Base-by-base conservation (phyloP, 2,113 vertebrate species). In the Lepisosteus osseus region DNA sequence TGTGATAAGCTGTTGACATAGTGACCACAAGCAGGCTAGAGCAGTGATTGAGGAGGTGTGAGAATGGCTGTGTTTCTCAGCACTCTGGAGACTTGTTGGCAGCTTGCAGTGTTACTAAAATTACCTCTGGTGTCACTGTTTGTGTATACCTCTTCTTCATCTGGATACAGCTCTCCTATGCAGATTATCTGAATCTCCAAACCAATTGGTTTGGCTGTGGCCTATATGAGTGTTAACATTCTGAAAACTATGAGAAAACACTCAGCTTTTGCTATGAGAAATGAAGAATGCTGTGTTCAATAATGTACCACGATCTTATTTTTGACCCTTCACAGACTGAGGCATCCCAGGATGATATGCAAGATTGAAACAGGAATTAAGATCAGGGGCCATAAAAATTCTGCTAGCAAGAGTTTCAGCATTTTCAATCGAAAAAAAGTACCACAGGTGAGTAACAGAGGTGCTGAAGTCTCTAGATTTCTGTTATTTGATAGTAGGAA, bases 201-300 rank as follows among this genome's bases (percentile, higher is more conserved):
- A 72, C 77, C 61, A 63, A 62, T 69, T 83, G 77, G 55, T 72
- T 88, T 81, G 85, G 83, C 80, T 75, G 72, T 65, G 74, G 72
- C 77, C 74, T 83, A 78, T 77, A 80, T 55, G 11, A 42, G 77
- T 71, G 45, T 85, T 79, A 65, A 66, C 82, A 85, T 82, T 74
- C 76, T 86, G 80, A 83, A 78, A 78, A 70, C 77, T 77, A 71
- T 78, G 65, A 82, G 66, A 78, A 82, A 81, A 70, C 79, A 74
- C 69, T 70, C 78, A 44, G 7, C 47, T 77, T 62, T 69, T 72
- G 69, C 57, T 68, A 75, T 73, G 61, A 65, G 70, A 79, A 83
- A 79, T 76, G 75, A 69, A 74, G 29, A 29, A 29, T 29, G 29
- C 29, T 29, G 29, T 29, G 29, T 29, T 29, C 29, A 29, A 29